These are phyloP conservation scores for Euzophera pinguis DNA, from an alignment of 2,888 invertebrate genomes.

Conservation along the genomic window DNA sequence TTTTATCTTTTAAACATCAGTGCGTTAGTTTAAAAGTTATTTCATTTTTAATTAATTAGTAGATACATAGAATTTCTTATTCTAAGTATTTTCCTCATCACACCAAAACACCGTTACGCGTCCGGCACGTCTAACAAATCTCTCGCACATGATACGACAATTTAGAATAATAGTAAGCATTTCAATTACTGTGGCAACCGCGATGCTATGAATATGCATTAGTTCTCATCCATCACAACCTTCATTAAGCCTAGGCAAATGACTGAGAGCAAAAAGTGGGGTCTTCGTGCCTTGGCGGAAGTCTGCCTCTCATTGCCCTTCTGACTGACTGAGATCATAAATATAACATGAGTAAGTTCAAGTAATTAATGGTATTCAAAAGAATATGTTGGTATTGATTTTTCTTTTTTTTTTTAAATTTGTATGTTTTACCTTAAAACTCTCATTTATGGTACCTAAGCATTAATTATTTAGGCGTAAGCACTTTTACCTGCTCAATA, in stretches of 20 bases:
- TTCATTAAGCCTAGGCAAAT: conserved; percentile 34
- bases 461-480: too few relatives aligned
- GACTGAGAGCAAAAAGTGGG: conserved; percentile 28
- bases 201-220: conserved; percentile 14
- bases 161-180: conserved; percentile 7
- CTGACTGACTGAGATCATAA: neutral
- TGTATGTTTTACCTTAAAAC: too few relatives aligned
- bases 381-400: neutral
- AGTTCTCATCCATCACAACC: conserved; percentile 15
- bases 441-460: too few relatives aligned
- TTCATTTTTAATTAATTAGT: too few relatives aligned
- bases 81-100: neutral
- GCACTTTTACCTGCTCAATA: too few relatives aligned
- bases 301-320: conserved; percentile 11
- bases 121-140: neutral
- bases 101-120: neutral
- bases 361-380: neutral
- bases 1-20: too few relatives aligned
- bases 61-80: neutral
- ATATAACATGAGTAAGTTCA: neutral
- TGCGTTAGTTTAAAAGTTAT: too few relatives aligned
- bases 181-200: conserved; percentile 6
- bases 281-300: conserved; percentile 15
- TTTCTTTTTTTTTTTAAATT: too few relatives aligned
- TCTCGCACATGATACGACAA: conserved; percentile 4